Evolutionary conservation across 2,797 vertebrate species (phyloP).

Genomic region (Cottoperca gobio): DNA sequence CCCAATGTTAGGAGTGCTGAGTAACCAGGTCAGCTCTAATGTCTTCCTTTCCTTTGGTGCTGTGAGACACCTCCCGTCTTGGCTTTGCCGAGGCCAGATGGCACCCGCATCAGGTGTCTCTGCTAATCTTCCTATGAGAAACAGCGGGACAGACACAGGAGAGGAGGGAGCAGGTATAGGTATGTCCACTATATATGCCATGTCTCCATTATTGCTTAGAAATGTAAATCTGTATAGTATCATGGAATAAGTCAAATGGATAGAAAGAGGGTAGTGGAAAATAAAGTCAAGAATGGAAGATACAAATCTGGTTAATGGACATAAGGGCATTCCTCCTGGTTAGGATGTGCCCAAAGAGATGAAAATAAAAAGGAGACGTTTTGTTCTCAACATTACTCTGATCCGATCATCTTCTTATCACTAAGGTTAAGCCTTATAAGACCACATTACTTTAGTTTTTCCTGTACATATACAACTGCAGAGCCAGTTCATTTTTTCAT

Average conservation of each 20-base stretch:
- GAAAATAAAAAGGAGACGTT: conserved; percentile 1
- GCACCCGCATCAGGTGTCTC: conserved; percentile 79
- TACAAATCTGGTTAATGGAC: background rate
- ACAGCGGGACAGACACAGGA: conserved; percentile 54
- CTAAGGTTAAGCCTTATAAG: background rate
- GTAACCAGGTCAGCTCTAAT: conserved; percentile 42
- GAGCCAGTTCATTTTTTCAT: background rate
- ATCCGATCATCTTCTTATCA: conserved; percentile 5
- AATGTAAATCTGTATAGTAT: background rate
- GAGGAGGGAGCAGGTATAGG: conserved; percentile 16
- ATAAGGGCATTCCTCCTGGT: background rate
- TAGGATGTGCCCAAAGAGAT: background rate
- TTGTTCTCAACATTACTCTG: conserved; percentile 8
- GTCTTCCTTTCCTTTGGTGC: conserved; percentile 55
- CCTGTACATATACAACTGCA: background rate
- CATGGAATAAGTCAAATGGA: background rate
- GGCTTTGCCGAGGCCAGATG: conserved; percentile 73
- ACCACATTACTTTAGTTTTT: background rate
- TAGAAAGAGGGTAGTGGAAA: background rate
- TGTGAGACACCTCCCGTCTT: conserved; percentile 48
- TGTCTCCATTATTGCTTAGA: conserved; percentile 22
- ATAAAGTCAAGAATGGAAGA: background rate
- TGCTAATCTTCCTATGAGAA: conserved; percentile 70
- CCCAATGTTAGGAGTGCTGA: conserved; percentile 27
- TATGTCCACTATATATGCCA: conserved; percentile 13